These are phyloP conservation scores for Chymomyza fuscimana DNA, from an alignment of 2,888 invertebrate genomes.

Conservation along the genomic window DNA sequence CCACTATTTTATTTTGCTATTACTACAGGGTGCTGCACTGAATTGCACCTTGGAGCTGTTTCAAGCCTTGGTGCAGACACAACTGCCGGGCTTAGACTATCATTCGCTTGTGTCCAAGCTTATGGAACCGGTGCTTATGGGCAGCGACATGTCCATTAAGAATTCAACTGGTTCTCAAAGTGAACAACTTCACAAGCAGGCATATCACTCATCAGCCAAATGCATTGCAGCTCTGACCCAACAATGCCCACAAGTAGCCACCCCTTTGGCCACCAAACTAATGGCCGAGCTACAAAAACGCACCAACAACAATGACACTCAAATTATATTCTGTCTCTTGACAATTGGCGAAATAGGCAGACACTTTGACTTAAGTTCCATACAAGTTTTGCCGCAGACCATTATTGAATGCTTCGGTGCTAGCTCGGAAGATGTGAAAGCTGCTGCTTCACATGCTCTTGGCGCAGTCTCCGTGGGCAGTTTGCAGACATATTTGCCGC, in stretches of 20 bases:
- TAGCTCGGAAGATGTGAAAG: slow-evolving; percentile 97
- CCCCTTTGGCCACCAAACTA: slow-evolving; percentile 84
- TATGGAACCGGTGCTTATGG: slow-evolving; percentile 84
- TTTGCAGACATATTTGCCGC: slow-evolving; percentile 94
- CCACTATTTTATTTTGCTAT: slow-evolving; percentile 13
- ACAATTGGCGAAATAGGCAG: slow-evolving; percentile 98
- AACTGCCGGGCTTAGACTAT: slow-evolving; percentile 89
- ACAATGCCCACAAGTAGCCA: slow-evolving; percentile 86
- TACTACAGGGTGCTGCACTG: slow-evolving; percentile 88
- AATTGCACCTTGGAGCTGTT: slow-evolving; percentile 95
- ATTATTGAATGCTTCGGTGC: slow-evolving; percentile 93
- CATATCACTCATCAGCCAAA: slow-evolving; percentile 97
- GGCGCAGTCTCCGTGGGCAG: slow-evolving; percentile 98
- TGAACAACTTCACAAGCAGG: slow-evolving; percentile 85
- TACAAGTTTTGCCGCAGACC: slow-evolving; percentile 87
- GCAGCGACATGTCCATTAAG: slow-evolving; percentile 36
- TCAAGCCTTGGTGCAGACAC: slow-evolving; percentile 92
- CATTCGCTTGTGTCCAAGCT: slow-evolving; percentile 89
- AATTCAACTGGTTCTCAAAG: slow-evolving; percentile 74
- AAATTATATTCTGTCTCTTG: slow-evolving; percentile 94
- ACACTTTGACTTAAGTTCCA: slow-evolving; percentile 90
- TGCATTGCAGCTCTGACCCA: slow-evolving; percentile 96
- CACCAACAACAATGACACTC: slow-evolving; percentile 83
- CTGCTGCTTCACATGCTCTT: slow-evolving; percentile 97
- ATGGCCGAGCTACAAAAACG: slow-evolving; percentile 87